Evolutionary conservation across 1,140 invertebrate species (phyloP).

Genomic region (Berghia stephanieae): DNA sequence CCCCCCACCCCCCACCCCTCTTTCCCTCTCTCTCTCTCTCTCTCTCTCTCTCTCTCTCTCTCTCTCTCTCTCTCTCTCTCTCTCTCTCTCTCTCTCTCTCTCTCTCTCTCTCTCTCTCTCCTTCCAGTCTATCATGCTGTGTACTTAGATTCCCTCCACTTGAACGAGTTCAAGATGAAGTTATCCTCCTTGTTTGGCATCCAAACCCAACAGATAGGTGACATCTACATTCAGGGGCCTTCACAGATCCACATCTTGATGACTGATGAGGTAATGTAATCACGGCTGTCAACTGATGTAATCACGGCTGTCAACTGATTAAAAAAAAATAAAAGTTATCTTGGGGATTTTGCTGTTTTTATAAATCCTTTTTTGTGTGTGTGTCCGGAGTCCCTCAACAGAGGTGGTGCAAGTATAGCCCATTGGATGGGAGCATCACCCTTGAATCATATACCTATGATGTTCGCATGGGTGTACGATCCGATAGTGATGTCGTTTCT

Average conservation of each 20-base stretch:
- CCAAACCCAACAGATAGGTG: constrained; percentile 71
- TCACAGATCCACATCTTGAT: constrained; percentile 79
- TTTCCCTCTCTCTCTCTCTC: too few relatives aligned
- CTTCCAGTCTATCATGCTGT: constrained; percentile 80
- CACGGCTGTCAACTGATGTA: too few relatives aligned
- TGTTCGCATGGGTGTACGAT: too few relatives aligned
- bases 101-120: constrained; percentile 16
- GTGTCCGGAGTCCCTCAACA: too few relatives aligned
- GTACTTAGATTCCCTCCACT: constrained; percentile 77
- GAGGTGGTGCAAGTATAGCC: too few relatives aligned
- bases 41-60: background rate
- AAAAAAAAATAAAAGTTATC: background rate
- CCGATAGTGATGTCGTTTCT: too few relatives aligned
- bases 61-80: background rate
- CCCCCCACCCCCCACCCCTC: too few relatives aligned
- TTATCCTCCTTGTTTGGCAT: constrained; percentile 73
- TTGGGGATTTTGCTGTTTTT: background rate
- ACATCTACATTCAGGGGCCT: constrained; percentile 78
- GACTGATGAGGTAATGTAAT: constrained; percentile 78
- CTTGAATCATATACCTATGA: too few relatives aligned
- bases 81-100: background rate
- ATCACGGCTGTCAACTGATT: too few relatives aligned
- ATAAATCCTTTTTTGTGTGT: background rate
- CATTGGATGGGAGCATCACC: too few relatives aligned
- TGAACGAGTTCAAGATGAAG: constrained; percentile 76